Conservation (phyloP, 2,888 invertebrate genomes). For the Drosophila borealis region DNA sequence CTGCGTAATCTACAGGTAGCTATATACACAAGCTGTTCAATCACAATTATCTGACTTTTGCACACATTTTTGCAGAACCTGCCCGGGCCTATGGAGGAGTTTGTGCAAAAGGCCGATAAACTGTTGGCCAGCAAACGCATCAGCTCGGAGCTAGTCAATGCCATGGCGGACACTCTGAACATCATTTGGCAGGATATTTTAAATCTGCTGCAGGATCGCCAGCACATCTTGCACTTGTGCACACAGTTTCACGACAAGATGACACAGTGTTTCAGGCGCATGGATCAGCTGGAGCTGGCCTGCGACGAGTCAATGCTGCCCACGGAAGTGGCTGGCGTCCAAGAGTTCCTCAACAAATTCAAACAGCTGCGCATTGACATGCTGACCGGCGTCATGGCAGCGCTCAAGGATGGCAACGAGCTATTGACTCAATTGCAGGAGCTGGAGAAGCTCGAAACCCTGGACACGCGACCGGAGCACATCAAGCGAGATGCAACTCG, state of each 20-base stretch:
- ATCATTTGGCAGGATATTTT: conserved; percentile 94
- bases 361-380: conserved; percentile 90
- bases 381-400: conserved; percentile 91
- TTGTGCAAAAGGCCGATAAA: conserved; percentile 94
- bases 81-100: conserved; percentile 94
- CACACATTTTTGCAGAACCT: conserved; percentile 87
- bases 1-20: conserved; percentile 93
- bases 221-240: conserved; percentile 91
- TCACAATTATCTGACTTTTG: background rate
- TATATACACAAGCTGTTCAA: rapidly evolving
- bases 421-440: conserved; percentile 91
- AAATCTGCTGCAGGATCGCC: conserved; percentile 90
- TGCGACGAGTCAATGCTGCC: conserved; percentile 89
- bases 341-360: conserved; percentile 89
- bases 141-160: conserved; percentile 92
- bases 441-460: conserved; percentile 90
- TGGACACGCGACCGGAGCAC: conserved; percentile 90
- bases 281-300: conserved; percentile 89
- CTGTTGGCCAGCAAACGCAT: conserved; percentile 91
- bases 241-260: conserved; percentile 91
- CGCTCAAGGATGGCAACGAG: conserved; percentile 91
- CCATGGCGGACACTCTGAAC: conserved; percentile 93
- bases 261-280: conserved; percentile 89
- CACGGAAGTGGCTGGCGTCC: conserved; percentile 90
- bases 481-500: conserved; percentile 86